Evolutionary conservation across 2,113 vertebrate genomes (phyloP).

Genomic region (Pyxicephalus adspersus): DNA sequence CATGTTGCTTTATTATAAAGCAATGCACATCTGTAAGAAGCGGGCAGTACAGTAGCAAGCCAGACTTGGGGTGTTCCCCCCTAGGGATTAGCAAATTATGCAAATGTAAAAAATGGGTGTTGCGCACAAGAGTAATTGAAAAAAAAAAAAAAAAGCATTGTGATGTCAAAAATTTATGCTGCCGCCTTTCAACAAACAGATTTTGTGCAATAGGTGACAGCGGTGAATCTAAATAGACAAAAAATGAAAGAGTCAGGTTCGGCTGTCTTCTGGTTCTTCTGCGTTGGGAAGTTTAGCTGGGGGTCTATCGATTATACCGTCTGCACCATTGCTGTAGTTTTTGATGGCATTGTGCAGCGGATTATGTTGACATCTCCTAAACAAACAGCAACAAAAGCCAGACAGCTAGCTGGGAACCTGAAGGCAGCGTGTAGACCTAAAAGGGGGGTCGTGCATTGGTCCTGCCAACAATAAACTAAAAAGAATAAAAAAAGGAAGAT

Average conservation of each 20-base stretch:
- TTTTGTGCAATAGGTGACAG: neutral
- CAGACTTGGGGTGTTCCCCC: constrained; percentile 3
- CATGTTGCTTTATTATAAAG: neutral
- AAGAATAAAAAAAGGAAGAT: neutral
- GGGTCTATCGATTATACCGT: constrained; percentile 9
- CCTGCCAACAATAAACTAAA: neutral
- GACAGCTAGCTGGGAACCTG: constrained; percentile 19
- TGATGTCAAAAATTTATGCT: neutral
- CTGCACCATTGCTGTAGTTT: neutral
- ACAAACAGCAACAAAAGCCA: constrained; percentile 24
- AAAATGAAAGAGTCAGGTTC: too few relatives aligned
- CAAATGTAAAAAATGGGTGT: constrained; percentile 17
- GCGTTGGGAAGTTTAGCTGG: neutral
- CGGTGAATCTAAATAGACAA: neutral
- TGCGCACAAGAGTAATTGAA: constrained; percentile 11
- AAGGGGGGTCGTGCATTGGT: neutral
- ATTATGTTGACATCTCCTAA: constrained; percentile 46
- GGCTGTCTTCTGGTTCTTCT: neutral
- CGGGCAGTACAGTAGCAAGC: constrained; percentile 10
- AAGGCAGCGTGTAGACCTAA: constrained; percentile 16
- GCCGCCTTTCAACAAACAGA: neutral
- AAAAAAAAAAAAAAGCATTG: neutral
- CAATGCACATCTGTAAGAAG: constrained; percentile 4
- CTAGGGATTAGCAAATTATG: constrained; percentile 31
- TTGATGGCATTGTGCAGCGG: constrained; percentile 15